Evolutionary conservation across 2,113 vertebrate species (phyloP), one percentile per base, ranked within the genome.

Genomic region (Sakesphorus luctuosus): DNA sequence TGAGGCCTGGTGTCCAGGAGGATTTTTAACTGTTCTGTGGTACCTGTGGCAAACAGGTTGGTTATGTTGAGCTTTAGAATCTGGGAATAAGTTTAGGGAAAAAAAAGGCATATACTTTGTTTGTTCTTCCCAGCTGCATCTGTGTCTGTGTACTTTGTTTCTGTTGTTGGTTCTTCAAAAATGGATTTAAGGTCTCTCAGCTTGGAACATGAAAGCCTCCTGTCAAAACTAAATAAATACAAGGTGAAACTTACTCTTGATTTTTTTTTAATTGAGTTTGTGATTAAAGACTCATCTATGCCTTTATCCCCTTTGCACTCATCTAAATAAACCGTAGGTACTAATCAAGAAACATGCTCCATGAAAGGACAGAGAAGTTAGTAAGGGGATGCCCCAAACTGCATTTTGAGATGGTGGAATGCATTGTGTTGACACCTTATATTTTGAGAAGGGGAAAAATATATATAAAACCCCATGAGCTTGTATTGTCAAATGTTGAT

Each of bases 221-320:
- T 90, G 69, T 88, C 47, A 78, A 71, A 96, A 84, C 25, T 43
- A 86, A 96, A 91, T 95, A 97, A 94, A 96, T 84, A 28, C 46
- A 84, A 74, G 38, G 40, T 85, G 15, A 85, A 94, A 89, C 31
- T 88, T 86, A 50, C 0, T 3, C 43, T 94, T 86, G 35, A 33
- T 87, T 84, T 59, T 86, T 63, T 91, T 93, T 36, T 94, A 88
- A 90, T 36, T 93, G 61, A 76, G 8, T 81, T 93, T 71, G 31
- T 83, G 17, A 18, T 47, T 89, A 46, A 68, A 69, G 7, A 26
- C 11, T 77, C 3, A 6, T 10, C 26, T 31, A 3, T 66, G 19
- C 15, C 20, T 73, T 71, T 75, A 40, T 28, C 8, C 33, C 18
- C 17, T 78, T 67, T 89, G 36, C 31, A 83, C 61, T 85, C 20